Evolutionary conservation across 1,140 invertebrate genomes (phyloP).

Genomic region (Bombus ignitus): DNA sequence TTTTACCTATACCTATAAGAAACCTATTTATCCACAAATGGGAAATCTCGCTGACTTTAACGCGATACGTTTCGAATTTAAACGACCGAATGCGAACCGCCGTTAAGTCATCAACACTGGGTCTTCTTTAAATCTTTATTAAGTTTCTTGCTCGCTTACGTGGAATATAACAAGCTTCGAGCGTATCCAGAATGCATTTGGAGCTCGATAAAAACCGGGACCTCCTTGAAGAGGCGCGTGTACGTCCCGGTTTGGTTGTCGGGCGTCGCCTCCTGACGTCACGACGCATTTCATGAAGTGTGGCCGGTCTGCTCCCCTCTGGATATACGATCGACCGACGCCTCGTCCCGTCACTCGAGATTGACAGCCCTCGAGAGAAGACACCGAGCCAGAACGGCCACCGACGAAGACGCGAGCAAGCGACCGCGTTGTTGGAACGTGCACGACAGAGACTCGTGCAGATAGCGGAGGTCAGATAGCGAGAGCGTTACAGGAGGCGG

Average conservation of each 20-base stretch:
- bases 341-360: slow-evolving; percentile 66
- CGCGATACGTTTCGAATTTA: too few relatives aligned
- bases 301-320: slow-evolving; percentile 60
- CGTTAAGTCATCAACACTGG: too few relatives aligned
- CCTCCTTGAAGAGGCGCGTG: slow-evolving; percentile 28
- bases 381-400: slow-evolving; percentile 59
- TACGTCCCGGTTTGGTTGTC: slow-evolving; percentile 66
- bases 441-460: not conserved
- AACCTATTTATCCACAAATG: too few relatives aligned
- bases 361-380: slow-evolving; percentile 77
- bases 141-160: too few relatives aligned
- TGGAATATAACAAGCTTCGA: too few relatives aligned
- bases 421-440: slow-evolving; percentile 1
- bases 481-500: slow-evolving; percentile 36
- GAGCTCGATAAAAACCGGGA: not conserved
- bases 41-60: too few relatives aligned
- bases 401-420: slow-evolving; percentile 11
- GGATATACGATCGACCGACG: slow-evolving; percentile 59
- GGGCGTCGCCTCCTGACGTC: slow-evolving; percentile 74
- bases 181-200: slow-evolving; percentile 25
- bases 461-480: slow-evolving; percentile 59
- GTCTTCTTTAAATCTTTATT: too few relatives aligned
- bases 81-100: too few relatives aligned
- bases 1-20: too few relatives aligned
- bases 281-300: slow-evolving; percentile 67